phyloP scores from a whole-genome alignment of 2,113 vertebrate genomes.

The Sinocyclocheilus grahami region DNA sequence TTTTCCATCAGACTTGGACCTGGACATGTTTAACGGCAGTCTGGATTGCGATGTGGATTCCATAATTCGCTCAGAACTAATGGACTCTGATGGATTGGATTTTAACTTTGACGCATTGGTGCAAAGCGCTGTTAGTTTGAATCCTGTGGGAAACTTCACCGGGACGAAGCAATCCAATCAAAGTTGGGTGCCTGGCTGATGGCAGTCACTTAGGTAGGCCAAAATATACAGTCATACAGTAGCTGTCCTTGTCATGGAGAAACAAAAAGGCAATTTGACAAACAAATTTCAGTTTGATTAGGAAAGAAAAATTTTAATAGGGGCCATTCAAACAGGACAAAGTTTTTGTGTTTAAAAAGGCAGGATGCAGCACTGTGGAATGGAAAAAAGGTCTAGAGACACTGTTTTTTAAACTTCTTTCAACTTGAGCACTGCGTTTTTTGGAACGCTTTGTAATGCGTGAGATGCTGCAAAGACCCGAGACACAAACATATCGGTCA shows the following conservation, averaged over 20 bases:
- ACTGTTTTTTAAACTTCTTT: background rate
- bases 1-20: slow-evolving; percentile 95
- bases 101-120: slow-evolving; percentile 98
- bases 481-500: background rate
- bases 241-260: slow-evolving; percentile 22
- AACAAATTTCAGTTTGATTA: background rate
- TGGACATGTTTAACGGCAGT: slow-evolving; percentile 99
- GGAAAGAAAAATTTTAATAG: background rate
- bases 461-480: background rate
- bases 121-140: slow-evolving; percentile 91
- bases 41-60: slow-evolving; percentile 99
- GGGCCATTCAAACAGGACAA: background rate
- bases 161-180: slow-evolving; percentile 96
- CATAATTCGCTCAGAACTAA: slow-evolving; percentile 96
- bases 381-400: background rate
- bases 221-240: background rate
- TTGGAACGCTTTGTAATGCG: background rate
- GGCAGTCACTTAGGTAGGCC: slow-evolving; percentile 46
- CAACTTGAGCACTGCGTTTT: background rate
- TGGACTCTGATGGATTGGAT: slow-evolving; percentile 96
- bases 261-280: background rate
- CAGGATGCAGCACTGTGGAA: background rate
- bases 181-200: slow-evolving; percentile 98
- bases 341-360: too few relatives aligned
- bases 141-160: slow-evolving; percentile 89